Conservation (phyloP, 2,113 vertebrate genomes). For the Nyctibius bracteatus region DNA sequence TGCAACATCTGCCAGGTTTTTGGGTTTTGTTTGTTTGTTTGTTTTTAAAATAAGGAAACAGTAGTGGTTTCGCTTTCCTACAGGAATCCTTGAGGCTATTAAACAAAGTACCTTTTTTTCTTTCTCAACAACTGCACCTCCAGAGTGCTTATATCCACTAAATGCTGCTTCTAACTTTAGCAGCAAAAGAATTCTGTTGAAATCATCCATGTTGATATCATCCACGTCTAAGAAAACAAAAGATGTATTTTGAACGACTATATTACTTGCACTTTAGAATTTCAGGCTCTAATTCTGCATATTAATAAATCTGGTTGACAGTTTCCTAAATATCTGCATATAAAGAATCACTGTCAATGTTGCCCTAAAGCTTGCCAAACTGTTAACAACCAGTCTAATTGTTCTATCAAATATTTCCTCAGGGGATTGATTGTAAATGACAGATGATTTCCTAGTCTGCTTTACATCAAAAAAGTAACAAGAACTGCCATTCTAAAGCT, state of each 20-base stretch:
- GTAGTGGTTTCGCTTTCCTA: neutral
- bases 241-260: neutral
- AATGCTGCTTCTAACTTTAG: neutral
- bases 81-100: slow-evolving; percentile 21
- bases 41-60: slow-evolving; percentile 13
- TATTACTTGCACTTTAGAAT: neutral
- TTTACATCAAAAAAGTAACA: slow-evolving; percentile 14
- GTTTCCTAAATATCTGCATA: slow-evolving; percentile 52
- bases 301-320: slow-evolving; percentile 35
- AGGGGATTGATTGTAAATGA: slow-evolving; percentile 18
- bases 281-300: neutral
- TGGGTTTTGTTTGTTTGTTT: neutral
- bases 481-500: neutral
- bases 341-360: neutral
- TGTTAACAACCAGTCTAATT: slow-evolving; percentile 29
- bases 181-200: neutral
- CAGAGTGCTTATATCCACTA: neutral
- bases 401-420: slow-evolving; percentile 30
- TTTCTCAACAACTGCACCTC: neutral
- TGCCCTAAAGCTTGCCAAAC: slow-evolving; percentile 26
- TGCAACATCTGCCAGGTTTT: neutral
- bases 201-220: slow-evolving; percentile 14
- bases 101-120: neutral
- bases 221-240: neutral
- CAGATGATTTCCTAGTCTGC: neutral